A percentile compares a stretch with the other conserved stretches of the same genome.
These are phyloP conservation scores for Microtus ochrogaster DNA, from an alignment of 2,113 vertebrate genomes.

Conservation along the genomic window DNA sequence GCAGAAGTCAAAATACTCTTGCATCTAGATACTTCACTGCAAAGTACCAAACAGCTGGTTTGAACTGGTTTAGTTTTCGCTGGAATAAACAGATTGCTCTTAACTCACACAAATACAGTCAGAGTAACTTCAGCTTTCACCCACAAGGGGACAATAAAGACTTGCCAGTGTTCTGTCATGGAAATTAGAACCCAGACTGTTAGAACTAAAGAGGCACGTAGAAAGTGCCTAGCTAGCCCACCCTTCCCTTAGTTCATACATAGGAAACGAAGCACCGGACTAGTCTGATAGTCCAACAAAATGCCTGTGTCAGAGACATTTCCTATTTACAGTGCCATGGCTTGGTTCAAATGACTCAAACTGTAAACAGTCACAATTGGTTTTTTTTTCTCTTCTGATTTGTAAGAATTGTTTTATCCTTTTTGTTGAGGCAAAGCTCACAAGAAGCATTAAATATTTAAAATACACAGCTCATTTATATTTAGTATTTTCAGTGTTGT, in stretches of 20 bases:
- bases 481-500: background rate
- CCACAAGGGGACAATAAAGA: constrained; percentile 82
- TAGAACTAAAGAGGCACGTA: background rate
- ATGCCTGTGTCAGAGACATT: background rate
- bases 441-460: background rate
- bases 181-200: background rate
- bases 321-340: background rate
- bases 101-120: background rate
- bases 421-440: constrained; percentile 48
- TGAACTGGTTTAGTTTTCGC: constrained; percentile 15
- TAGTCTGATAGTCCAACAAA: background rate
- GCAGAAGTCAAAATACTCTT: background rate
- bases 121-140: constrained; percentile 56
- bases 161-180: background rate
- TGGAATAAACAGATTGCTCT: constrained; percentile 23
- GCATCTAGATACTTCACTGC: background rate
- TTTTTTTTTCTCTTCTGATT: background rate
- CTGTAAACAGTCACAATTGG: background rate
- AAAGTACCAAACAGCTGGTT: constrained; percentile 14
- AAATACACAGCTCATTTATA: background rate
- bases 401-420: background rate
- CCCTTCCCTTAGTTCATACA: background rate
- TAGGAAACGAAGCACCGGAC: background rate
- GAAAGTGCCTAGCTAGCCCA: background rate
- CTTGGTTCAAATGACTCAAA: constrained; percentile 39